Base-by-base conservation (phyloP, 2,888 invertebrate genomes). In the Gymnosoma rotundatum region DNA sequence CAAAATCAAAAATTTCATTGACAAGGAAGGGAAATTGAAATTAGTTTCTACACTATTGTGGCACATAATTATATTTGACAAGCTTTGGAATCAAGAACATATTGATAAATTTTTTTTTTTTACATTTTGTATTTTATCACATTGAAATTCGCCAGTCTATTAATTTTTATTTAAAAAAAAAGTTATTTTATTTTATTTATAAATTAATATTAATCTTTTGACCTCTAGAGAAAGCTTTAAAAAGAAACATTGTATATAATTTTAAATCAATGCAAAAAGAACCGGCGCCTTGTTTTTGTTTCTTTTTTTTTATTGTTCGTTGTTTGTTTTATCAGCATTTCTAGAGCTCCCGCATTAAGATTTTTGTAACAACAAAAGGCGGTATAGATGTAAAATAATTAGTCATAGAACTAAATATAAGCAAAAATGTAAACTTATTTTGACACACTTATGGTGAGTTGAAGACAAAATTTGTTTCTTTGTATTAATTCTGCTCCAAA, bases 311-410 rank as follows among this genome's bases (percentile, higher is more conserved):
- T n/a, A n/a, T n/a, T n/a, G n/a, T 5, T 67, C 42, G 16, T 6
- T 56, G 12, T 56, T 56, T 50, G 18, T n/a, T 70, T 72, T 72
- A 72, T 72, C 72, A 72, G 36, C 8, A 3, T 36, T 14, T 38
- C 10, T 38, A 60, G 56, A n/a, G 45, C 42, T 42, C n/a, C 42
- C 45, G 38, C 56, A 25, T 56, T 7, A 18, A 14, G 14, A 38
- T 7, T 18, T 32, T 10, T 42, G 21, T 42, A 25, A 25, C 0
- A 8, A 58, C 10, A 42, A 25, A 42, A 56, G 38, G 32, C 58
- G 70, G 60, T 38, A 42, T 60, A 50, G 50, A 72, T 50, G 38
- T 72, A 20, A 50, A 18, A 20, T 42, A 42, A 14, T 69, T 69
- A 69, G 56, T 56, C 69, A 69, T 69, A 45, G n/a, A 42, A 48